Conservation (phyloP, 2,888 invertebrate species). For the Trimorus sp. region DNA sequence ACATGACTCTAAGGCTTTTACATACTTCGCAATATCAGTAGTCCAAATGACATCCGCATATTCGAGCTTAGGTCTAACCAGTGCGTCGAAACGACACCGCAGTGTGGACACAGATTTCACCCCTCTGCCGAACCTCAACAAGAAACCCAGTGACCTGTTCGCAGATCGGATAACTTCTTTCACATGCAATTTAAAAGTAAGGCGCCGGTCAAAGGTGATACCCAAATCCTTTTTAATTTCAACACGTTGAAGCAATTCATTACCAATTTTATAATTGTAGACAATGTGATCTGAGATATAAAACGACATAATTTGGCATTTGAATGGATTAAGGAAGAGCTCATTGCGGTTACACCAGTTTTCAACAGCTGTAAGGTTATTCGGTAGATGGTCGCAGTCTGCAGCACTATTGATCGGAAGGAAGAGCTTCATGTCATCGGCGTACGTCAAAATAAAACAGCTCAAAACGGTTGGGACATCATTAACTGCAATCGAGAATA, state of each 20-base stretch:
- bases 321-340: not conserved
- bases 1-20: not conserved
- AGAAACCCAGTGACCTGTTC: not conserved
- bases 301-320: conserved; percentile 19
- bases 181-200: conserved; percentile 11
- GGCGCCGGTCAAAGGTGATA: conserved; percentile 7
- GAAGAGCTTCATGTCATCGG: conserved; percentile 19
- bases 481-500: conserved; percentile 9
- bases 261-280: not conserved
- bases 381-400: not conserved
- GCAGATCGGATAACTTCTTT: not conserved
- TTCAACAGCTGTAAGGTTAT: not conserved
- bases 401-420: not conserved
- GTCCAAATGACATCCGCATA: conserved; percentile 6
- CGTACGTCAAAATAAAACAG: conserved; percentile 6
- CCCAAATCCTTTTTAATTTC: not conserved
- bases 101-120: not conserved
- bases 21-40: not conserved
- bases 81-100: not conserved
- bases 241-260: not conserved
- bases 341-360: not conserved
- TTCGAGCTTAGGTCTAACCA: not conserved
- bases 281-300: not conserved
- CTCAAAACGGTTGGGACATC: not conserved
- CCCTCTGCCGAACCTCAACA: not conserved